Base-by-base conservation (phyloP, 2,888 invertebrate genomes). In the Augochlorella aurata region DNA sequence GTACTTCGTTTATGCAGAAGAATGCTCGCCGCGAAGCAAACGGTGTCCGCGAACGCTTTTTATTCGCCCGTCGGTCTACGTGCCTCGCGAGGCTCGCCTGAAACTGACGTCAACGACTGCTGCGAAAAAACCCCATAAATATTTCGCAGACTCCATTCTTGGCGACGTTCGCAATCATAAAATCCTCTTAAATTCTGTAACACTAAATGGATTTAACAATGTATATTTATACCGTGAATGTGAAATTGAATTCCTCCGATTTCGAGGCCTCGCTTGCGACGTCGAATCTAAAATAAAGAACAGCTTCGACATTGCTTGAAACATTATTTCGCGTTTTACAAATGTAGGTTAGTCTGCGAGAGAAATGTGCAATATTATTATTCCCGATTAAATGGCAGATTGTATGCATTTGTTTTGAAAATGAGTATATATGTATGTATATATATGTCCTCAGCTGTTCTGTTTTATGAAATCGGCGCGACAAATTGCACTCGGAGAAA, bases 1-100 rank as follows among this genome's bases (percentile, higher is more conserved):
- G 29, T 29, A 24, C 61, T 29, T 29, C 29, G 61, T 61, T 61
- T 29, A 61, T 61, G 61, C 61, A 3, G 54, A 58, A 21, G 14
- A 58, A 58, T 24, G 54, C 21, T 58, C 54, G 54, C 14, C 54
- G 21, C 54, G 21, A 58, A 58, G 54, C 54, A 58, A 58, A 58
- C 54, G 21, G 21, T 24, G 24, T 58, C 54, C 54, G 24, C 54
- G 12, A 58, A 58, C 1, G 21, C 24, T 58, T 61, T 61, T 61
- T 61, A 29, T 61, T 61, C 16, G 54, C 0, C 21, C 54, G 24
- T 14, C 21, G 54, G 54, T 58, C 24, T 24, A 12, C 54, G 14
- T 58, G 21, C 54, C 54, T 1, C 21, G 12, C 21, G 21, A 54
- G 21, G 21, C 5, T 54, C 21, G 21, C 54, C n/a, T 14, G 21